These are phyloP conservation scores for Actenoides hombroni DNA, from an alignment of 2,113 vertebrate genomes.

Conservation along the genomic window DNA sequence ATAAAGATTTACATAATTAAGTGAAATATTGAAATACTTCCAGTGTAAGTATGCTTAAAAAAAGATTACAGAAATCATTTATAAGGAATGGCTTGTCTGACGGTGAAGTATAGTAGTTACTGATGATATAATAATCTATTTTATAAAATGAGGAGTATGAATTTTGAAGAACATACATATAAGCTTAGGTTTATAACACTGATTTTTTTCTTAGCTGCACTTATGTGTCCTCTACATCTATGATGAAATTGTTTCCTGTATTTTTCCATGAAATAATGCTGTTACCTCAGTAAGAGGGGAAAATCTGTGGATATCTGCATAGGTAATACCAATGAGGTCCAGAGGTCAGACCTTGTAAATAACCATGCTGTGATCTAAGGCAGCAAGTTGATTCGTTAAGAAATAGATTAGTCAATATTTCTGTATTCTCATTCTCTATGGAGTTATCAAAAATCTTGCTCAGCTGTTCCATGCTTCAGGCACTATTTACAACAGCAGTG, in stretches of 20 bases:
- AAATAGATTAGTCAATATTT: constrained; percentile 34
- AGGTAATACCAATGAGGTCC: background rate
- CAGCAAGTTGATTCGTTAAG: background rate
- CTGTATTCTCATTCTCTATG: constrained; percentile 11
- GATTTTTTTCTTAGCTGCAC: background rate
- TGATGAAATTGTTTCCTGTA: background rate
- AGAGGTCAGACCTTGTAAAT: background rate
- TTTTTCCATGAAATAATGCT: background rate
- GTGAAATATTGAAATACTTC: background rate
- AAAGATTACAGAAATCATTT: background rate
- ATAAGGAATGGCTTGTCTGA: background rate
- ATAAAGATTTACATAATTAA: background rate
- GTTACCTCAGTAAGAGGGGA: background rate
- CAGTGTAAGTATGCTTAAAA: background rate
- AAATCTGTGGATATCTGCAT: background rate
- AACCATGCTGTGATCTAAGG: background rate
- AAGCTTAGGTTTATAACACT: background rate
- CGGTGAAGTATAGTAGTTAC: background rate
- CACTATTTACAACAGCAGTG: background rate
- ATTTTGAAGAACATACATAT: background rate
- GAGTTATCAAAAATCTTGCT: constrained; percentile 17
- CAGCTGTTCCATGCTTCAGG: background rate
- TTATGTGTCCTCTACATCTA: background rate
- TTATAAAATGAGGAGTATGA: background rate
- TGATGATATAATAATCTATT: background rate